Conservation (phyloP, 2,888 invertebrate genomes). For the Fissipunctia ypsillon region DNA sequence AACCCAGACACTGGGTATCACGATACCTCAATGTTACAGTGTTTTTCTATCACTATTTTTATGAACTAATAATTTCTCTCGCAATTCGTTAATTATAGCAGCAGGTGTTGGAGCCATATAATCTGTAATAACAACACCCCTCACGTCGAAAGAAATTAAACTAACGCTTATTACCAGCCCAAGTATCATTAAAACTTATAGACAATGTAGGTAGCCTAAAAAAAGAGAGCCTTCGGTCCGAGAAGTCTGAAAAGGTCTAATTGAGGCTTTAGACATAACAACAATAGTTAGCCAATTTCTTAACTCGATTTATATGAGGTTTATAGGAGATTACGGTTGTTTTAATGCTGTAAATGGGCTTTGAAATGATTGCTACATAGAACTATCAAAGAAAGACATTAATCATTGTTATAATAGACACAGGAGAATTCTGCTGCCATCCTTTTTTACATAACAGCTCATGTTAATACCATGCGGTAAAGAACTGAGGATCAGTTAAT, state of each 20-base stretch:
- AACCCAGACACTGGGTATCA: background rate
- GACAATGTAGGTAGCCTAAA: conserved; percentile 5
- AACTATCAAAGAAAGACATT: background rate
- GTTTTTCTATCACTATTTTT: conserved; percentile 20
- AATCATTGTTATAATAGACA: background rate
- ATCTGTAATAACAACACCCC: conserved; percentile 38
- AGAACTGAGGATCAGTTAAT: background rate
- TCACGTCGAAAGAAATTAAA: conserved; percentile 38
- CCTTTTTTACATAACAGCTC: background rate
- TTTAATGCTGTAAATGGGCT: too few species aligned
- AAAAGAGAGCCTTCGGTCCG: background rate
- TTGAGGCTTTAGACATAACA: background rate
- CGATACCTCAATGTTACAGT: background rate
- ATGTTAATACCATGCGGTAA: background rate
- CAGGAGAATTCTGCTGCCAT: background rate
- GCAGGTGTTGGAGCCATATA: conserved; percentile 45
- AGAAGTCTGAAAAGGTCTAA: background rate
- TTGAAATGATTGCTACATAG: background rate
- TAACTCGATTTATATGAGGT: background rate
- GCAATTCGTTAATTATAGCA: conserved; percentile 2
- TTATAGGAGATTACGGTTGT: background rate
- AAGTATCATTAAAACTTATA: conserved; percentile 33
- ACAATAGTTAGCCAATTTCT: background rate
- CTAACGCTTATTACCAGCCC: conserved; percentile 7
- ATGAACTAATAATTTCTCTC: conserved; percentile 28